These are phyloP conservation scores for Sinocyclocheilus rhinocerous DNA, from an alignment of 2,113 vertebrate genomes.

Conservation along the genomic window DNA sequence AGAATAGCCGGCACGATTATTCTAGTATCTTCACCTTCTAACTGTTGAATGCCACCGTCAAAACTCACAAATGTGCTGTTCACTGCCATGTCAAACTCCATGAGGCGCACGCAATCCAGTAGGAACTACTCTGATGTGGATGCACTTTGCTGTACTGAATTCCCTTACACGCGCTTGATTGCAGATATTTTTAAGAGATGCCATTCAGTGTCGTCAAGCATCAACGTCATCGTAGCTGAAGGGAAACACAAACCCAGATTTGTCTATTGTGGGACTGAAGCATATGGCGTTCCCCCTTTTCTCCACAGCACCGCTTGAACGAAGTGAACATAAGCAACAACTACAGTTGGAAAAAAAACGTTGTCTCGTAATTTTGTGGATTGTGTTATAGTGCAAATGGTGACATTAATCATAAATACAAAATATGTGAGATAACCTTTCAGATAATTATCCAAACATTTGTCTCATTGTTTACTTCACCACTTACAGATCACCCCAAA, in stretches of 20 bases:
- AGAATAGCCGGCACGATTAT: slow-evolving; percentile 72
- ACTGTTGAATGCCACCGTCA: slow-evolving; percentile 72
- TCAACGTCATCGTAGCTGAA: slow-evolving; percentile 67
- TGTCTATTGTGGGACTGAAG: neutral
- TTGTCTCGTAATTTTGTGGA: too few species aligned
- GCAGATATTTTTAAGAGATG: slow-evolving; percentile 70
- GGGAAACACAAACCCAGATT: slow-evolving; percentile 37
- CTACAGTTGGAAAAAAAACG: neutral
- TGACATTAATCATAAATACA: neutral
- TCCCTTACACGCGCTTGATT: slow-evolving; percentile 10
- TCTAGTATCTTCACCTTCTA: slow-evolving; percentile 65
- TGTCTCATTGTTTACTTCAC: neutral
- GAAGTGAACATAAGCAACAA: neutral
- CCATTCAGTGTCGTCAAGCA: slow-evolving; percentile 68
- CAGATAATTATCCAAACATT: neutral
- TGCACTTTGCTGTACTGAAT: neutral
- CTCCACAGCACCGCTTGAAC: too few species aligned
- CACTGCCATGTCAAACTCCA: slow-evolving; percentile 26
- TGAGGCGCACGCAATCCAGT: neutral
- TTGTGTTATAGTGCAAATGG: neutral
- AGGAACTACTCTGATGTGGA: neutral
- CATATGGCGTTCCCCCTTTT: neutral
- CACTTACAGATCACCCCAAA: too few species aligned
- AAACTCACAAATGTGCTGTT: slow-evolving; percentile 68
- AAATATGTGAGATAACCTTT: neutral